phyloP scores from a whole-genome alignment of 2,888 invertebrate species.

The Geophilus truncorum region DNA sequence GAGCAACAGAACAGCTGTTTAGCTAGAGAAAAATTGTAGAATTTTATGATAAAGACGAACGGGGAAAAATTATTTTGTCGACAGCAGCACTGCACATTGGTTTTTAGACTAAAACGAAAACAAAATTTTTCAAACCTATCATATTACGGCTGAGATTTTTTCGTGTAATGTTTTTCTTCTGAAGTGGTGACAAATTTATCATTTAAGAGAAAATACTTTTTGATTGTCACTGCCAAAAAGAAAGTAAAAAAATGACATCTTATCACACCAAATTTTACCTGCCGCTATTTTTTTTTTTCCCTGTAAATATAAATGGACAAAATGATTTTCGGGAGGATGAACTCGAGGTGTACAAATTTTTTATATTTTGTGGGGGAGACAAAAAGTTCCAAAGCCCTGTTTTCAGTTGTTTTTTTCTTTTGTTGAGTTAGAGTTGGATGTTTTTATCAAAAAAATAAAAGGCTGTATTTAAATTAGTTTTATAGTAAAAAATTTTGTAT shows the following conservation, averaged over 20 bases:
- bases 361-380: neutral
- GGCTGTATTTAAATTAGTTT: neutral
- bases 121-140: neutral
- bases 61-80: conserved; percentile 18
- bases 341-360: conserved; percentile 3
- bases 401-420: neutral
- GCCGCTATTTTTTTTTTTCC: neutral
- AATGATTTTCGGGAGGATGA: neutral
- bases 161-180: neutral
- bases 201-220: neutral
- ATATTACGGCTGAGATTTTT: neutral
- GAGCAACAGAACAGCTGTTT: conserved; percentile 83
- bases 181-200: neutral
- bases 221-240: neutral
- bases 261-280: neutral
- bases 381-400: neutral
- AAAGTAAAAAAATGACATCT: neutral
- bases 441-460: neutral
- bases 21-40: conserved; percentile 55
- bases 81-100: neutral
- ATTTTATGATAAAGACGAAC: neutral
- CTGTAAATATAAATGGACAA: neutral
- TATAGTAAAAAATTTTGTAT: neutral
- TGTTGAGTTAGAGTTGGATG: neutral
- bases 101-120: neutral